Evolutionary conservation across 1,140 invertebrate genomes (phyloP).

Genomic region (Brachionus sp.): DNA sequence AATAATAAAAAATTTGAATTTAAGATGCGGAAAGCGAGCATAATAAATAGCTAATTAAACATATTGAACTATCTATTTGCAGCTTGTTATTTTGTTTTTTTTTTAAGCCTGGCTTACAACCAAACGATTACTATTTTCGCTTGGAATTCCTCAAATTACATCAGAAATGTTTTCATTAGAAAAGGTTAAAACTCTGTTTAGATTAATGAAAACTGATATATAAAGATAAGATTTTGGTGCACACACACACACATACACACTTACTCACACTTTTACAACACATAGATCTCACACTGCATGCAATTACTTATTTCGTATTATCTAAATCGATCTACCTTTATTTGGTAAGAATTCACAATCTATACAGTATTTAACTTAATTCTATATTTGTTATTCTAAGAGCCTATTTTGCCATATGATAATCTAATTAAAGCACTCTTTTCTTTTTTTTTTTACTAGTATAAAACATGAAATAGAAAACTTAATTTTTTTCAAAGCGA

Average conservation of each 20-base stretch:
- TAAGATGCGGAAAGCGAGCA: background rate
- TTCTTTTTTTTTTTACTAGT: background rate
- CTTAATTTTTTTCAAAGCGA: background rate
- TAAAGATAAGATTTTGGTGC: background rate
- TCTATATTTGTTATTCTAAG: background rate
- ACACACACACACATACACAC: background rate
- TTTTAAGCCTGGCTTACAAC: background rate
- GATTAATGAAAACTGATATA: background rate
- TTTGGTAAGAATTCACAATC: background rate
- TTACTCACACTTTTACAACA: background rate
- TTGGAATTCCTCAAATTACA: background rate
- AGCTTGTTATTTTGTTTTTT: background rate
- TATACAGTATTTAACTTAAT: background rate
- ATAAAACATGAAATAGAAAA: background rate
- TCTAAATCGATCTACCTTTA: background rate
- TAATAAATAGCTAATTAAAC: background rate
- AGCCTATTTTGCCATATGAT: background rate
- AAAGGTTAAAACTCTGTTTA: background rate
- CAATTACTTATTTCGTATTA: background rate
- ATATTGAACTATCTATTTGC: background rate
- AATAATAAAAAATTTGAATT: background rate
- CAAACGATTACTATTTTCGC: background rate
- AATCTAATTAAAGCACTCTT: background rate
- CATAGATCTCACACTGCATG: background rate
- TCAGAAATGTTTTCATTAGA: background rate